phyloP scores from a whole-genome alignment of 2,113 vertebrate species.

The Myotis davidii region DNA sequence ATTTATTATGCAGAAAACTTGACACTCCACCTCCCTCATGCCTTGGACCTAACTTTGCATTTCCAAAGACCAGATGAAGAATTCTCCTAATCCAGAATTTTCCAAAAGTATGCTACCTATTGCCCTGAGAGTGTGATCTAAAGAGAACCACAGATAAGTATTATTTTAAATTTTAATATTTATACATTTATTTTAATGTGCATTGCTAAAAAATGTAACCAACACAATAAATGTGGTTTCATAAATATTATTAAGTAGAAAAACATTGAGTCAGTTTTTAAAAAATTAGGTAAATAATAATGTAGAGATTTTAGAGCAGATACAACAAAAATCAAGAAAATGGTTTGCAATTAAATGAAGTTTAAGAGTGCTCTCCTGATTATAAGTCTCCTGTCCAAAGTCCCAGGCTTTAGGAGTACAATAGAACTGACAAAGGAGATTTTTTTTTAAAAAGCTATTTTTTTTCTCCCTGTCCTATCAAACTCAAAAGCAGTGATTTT shows the following conservation, averaged over 20 bases:
- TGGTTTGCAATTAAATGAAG: slow-evolving; percentile 35
- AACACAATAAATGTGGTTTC: neutral
- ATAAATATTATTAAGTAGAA: slow-evolving; percentile 34
- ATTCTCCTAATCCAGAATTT: neutral
- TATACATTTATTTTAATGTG: slow-evolving; percentile 18
- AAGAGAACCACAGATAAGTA: neutral
- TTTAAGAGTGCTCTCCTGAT: neutral
- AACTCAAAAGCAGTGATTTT: neutral
- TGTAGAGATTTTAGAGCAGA: neutral
- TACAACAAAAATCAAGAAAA: slow-evolving; percentile 39
- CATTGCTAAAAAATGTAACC: neutral
- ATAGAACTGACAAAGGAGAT: neutral
- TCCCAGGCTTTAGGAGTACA: neutral
- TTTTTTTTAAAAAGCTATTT: neutral
- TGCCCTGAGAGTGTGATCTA: neutral
- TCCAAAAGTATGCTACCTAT: neutral
- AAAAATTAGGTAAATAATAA: slow-evolving; percentile 28
- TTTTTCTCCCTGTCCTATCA: neutral
- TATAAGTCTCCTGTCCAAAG: slow-evolving; percentile 5
- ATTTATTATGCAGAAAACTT: slow-evolving; percentile 17
- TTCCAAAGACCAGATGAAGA: slow-evolving; percentile 21
- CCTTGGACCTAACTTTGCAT: slow-evolving; percentile 12
- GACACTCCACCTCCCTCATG: neutral
- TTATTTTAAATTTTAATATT: neutral
- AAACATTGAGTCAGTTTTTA: neutral